Evolutionary conservation across 2,113 vertebrate species (phyloP).

Genomic region (Datnioides undecimradiatus): DNA sequence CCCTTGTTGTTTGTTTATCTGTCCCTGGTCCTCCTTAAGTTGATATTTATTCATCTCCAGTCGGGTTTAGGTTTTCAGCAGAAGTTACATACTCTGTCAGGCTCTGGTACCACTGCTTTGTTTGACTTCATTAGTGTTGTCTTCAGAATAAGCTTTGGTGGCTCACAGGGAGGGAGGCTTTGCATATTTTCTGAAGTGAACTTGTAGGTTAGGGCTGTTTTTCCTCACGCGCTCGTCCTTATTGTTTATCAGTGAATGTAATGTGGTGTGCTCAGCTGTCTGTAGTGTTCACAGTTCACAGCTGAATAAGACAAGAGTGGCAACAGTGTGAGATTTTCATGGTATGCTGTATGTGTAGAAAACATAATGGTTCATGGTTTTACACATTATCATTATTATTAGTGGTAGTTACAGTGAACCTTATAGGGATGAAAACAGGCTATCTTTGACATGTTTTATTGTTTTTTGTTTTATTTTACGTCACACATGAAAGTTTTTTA

Average conservation of each 20-base stretch:
- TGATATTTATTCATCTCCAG: conserved; percentile 92
- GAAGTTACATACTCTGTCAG: conserved; percentile 88
- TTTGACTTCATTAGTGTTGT: conserved; percentile 91
- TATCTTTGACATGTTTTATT: too few relatives aligned
- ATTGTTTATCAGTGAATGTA: conserved; percentile 4
- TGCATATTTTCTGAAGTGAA: conserved; percentile 85
- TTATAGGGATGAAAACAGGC: too few relatives aligned
- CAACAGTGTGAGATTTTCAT: too few relatives aligned
- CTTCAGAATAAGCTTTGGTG: conserved; percentile 87
- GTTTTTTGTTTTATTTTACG: too few relatives aligned
- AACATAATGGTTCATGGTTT: too few relatives aligned
- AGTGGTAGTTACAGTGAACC: too few relatives aligned
- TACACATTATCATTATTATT: too few relatives aligned
- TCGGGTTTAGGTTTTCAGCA: conserved; percentile 88
- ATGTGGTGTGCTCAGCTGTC: too few relatives aligned
- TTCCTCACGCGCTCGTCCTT: background rate
- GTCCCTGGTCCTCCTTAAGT: conserved; percentile 82
- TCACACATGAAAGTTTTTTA: too few relatives aligned
- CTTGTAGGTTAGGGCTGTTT: conserved; percentile 72
- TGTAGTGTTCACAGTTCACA: too few relatives aligned
- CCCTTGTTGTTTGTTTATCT: conserved; percentile 82
- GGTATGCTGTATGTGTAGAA: too few relatives aligned
- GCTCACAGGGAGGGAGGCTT: conserved; percentile 82
- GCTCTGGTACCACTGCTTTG: conserved; percentile 85
- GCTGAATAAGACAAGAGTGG: too few relatives aligned